Percentiles rank a stretch among this genome's conserved stretches.
phyloP scores from a whole-genome alignment of 2,113 vertebrate genomes.

The Zapornia atra region DNA sequence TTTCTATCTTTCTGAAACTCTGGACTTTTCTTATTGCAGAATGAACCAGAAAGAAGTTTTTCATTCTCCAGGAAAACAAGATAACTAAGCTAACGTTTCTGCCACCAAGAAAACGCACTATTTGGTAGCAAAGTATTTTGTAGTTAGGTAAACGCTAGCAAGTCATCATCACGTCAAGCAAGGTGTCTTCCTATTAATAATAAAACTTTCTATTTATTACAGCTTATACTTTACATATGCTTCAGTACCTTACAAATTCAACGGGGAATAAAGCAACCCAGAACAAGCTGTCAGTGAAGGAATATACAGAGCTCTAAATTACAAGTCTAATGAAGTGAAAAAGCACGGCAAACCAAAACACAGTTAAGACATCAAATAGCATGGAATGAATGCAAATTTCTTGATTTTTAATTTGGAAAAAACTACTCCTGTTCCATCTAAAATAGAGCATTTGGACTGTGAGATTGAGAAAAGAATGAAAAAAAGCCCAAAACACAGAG shows the following conservation, averaged over 20 bases:
- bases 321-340: background rate
- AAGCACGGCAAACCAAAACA: background rate
- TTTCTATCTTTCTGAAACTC: background rate
- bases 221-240: background rate
- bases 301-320: background rate
- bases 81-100: background rate
- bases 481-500: background rate
- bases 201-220: background rate
- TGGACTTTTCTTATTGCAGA: background rate
- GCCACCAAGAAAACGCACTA: background rate
- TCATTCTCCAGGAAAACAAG: background rate
- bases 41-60: background rate
- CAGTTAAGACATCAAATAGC: background rate
- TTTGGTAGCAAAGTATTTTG: background rate
- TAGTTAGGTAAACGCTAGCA: background rate
- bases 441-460: background rate
- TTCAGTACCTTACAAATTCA: background rate
- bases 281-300: background rate
- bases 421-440: background rate
- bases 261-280: background rate
- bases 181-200: background rate
- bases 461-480: background rate
- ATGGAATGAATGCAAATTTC: background rate
- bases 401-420: background rate
- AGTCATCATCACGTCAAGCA: background rate